These are phyloP conservation scores for Mantis religiosa DNA, from an alignment of 2,888 invertebrate species.

Conservation along the genomic window DNA sequence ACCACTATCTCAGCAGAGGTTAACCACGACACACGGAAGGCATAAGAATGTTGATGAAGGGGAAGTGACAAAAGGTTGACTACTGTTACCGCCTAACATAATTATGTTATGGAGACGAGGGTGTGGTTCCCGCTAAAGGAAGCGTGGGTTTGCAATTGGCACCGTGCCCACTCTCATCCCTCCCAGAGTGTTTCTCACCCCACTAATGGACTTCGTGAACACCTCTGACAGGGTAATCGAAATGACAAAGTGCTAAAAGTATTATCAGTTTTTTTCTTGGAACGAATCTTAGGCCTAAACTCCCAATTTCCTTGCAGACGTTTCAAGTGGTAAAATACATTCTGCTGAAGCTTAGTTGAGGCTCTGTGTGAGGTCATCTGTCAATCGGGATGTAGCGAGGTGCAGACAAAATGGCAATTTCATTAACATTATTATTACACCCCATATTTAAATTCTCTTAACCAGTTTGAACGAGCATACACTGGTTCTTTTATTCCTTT, in stretches of 20 bases:
- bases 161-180: not conserved
- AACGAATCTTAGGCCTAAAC: not conserved
- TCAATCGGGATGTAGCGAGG: not conserved
- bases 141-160: not conserved
- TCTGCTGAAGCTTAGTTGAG: not conserved
- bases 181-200: not conserved
- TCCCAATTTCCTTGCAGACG: not conserved
- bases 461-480: not conserved
- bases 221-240: not conserved
- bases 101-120: not conserved
- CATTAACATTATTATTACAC: not conserved
- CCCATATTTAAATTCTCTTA: not conserved
- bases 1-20: too few species aligned
- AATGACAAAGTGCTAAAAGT: not conserved
- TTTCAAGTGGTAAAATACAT: not conserved
- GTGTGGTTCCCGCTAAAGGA: not conserved
- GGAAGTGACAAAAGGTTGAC: too few species aligned
- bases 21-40: too few species aligned
- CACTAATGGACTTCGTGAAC: not conserved
- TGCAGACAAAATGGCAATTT: not conserved
- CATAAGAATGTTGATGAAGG: too few species aligned
- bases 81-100: too few species aligned
- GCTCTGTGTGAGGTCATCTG: not conserved
- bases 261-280: not conserved
- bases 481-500: not conserved